These are phyloP conservation scores for Pholis gunnellus DNA, from an alignment of 2,113 vertebrate species.

Conservation along the genomic window DNA sequence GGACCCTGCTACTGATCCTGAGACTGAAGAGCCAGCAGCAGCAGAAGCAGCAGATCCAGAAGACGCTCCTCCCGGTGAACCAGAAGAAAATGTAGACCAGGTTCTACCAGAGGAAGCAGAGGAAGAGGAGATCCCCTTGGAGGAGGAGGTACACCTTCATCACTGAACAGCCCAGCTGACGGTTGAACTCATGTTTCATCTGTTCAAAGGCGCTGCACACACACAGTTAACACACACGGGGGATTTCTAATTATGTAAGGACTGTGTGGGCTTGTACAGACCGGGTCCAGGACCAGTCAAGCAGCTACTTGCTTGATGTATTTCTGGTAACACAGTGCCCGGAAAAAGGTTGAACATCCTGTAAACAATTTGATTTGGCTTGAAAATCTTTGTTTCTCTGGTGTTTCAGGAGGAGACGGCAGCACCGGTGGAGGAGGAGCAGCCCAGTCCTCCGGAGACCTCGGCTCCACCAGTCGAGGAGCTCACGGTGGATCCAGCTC, in stretches of 20 bases:
- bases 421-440: slow-evolving; percentile 45
- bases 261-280: background rate
- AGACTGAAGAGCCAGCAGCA: slow-evolving; percentile 16
- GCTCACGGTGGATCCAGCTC: background rate
- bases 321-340: background rate
- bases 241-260: background rate
- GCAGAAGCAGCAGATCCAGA: slow-evolving; percentile 19
- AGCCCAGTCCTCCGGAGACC: slow-evolving; percentile 39
- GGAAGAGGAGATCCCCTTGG: slow-evolving; percentile 81
- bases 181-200: background rate
- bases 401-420: slow-evolving; percentile 68
- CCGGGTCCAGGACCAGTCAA: background rate
- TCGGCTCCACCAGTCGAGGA: slow-evolving; percentile 46
- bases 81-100: slow-evolving; percentile 70
- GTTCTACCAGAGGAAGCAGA: slow-evolving; percentile 74
- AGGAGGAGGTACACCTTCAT: slow-evolving; percentile 61
- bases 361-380: background rate
- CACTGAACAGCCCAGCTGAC: background rate
- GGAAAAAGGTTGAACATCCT: background rate
- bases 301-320: background rate
- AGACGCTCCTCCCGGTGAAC: slow-evolving; percentile 11
- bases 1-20: slow-evolving; percentile 9
- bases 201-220: background rate
- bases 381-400: background rate
- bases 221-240: too few relatives aligned